Percentiles rank a stretch among this genome's conserved stretches.
phyloP scores from a whole-genome alignment of 1,140 invertebrate genomes.

The Leguminivora glycinivorella region DNA sequence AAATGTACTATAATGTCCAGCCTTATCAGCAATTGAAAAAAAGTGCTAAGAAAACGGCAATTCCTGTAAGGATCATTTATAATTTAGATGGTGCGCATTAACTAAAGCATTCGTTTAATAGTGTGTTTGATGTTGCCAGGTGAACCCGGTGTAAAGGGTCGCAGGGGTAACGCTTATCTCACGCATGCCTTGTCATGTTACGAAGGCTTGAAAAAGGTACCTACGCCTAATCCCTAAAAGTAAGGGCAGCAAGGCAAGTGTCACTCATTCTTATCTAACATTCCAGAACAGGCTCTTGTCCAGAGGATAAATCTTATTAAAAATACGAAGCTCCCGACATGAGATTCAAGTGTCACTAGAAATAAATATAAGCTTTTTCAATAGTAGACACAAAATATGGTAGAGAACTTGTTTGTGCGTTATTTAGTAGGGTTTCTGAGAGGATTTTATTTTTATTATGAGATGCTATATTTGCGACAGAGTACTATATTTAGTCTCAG shows the following conservation, averaged over 20 bases:
- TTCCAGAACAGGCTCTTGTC: slow-evolving; percentile 1
- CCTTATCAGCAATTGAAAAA: not conserved
- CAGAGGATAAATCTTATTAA: slow-evolving; percentile 1
- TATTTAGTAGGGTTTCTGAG: no score
- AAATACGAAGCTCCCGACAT: slow-evolving; percentile 10
- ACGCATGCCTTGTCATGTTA: slow-evolving; percentile 25
- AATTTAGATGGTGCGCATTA: slow-evolving; percentile 10
- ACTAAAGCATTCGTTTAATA: slow-evolving; percentile 10
- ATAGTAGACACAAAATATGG: not conserved
- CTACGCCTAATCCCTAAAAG: slow-evolving; percentile 22
- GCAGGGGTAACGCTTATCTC: slow-evolving; percentile 18
- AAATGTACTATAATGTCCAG: no score
- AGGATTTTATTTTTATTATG: no score
- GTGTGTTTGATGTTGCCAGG: slow-evolving; percentile 11
- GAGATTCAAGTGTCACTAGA: not conserved
- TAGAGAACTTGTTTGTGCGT: no score
- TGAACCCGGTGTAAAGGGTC: not conserved
- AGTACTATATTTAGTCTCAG: no score
- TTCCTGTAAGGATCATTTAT: not conserved
- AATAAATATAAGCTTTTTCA: not conserved
- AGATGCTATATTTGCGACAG: no score
- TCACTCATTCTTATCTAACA: slow-evolving; percentile 23
- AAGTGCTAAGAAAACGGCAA: not conserved
- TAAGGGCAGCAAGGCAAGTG: slow-evolving; percentile 23
- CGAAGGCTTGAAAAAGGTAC: slow-evolving; percentile 22